These are phyloP conservation scores for Pararge aegeria DNA, from an alignment of 1,140 invertebrate species.

Conservation along the genomic window DNA sequence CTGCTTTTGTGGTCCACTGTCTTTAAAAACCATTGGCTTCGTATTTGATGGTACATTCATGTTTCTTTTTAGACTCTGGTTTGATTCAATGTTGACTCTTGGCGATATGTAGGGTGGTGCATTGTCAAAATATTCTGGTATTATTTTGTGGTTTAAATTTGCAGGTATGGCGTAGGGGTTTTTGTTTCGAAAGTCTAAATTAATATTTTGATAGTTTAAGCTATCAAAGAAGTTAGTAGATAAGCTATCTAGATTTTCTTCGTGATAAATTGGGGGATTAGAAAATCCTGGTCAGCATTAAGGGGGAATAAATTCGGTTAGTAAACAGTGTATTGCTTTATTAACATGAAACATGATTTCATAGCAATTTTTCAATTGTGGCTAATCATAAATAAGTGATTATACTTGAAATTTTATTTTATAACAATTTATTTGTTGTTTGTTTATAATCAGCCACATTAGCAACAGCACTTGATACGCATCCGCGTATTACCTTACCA, in stretches of 20 bases:
- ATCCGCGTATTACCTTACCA: constrained; percentile 40
- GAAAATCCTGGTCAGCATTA: constrained; percentile 67
- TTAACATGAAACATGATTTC: constrained; percentile 5
- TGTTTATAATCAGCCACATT: constrained; percentile 7
- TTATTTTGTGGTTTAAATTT: constrained; percentile 69
- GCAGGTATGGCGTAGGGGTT: constrained; percentile 78
- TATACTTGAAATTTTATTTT: neutral
- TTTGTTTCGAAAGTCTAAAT: constrained; percentile 67
- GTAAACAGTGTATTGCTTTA: constrained; percentile 22
- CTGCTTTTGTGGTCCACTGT: constrained; percentile 49
- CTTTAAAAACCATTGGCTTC: constrained; percentile 53
- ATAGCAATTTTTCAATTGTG: constrained; percentile 9
- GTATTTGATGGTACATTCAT: constrained; percentile 40
- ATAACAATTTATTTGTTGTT: neutral
- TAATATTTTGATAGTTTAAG: constrained; percentile 57
- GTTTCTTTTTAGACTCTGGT: constrained; percentile 35
- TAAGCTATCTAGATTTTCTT: constrained; percentile 71
- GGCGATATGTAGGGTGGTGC: constrained; percentile 48
- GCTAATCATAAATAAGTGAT: neutral
- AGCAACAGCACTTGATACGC: neutral
- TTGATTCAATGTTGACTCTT: constrained; percentile 21
- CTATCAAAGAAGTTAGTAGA: constrained; percentile 70
- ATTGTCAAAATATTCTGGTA: constrained; percentile 60
- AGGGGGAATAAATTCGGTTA: constrained; percentile 47
- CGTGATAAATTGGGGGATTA: constrained; percentile 48